These are phyloP conservation scores for Prionace glauca DNA, from an alignment of 2,797 vertebrate genomes.

Conservation along the genomic window DNA sequence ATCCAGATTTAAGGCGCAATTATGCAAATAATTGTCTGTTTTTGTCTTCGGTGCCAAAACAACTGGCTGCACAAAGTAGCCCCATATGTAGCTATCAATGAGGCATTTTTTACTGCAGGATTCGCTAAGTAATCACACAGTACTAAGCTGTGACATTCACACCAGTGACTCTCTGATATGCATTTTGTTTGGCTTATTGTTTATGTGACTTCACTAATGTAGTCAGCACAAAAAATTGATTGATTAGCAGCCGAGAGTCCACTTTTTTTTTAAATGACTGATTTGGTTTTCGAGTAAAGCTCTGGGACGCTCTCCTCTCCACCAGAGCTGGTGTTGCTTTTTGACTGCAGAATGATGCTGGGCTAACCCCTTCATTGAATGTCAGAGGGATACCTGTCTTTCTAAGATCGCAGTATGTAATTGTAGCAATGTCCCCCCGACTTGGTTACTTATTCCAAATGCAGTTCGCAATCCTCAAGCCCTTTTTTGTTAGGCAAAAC, in stretches of 20 bases:
- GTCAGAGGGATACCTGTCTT: neutral
- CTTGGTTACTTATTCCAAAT: neutral
- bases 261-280: neutral
- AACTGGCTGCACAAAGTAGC: neutral
- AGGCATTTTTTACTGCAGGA: neutral
- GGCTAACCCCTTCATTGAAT: neutral
- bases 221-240: neutral
- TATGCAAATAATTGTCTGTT: neutral
- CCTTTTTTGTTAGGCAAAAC: neutral
- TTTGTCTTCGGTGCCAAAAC: neutral
- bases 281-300: neutral
- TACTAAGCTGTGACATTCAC: neutral
- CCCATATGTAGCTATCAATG: no score
- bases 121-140: neutral
- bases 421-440: neutral
- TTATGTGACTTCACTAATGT: neutral
- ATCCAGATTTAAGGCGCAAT: neutral
- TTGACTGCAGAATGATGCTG: neutral
- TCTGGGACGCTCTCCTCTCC: neutral
- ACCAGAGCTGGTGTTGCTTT: neutral
- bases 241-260: neutral
- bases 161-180: neutral
- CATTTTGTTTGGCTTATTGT: neutral
- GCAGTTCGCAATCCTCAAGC: neutral
- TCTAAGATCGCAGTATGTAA: neutral